Evolutionary conservation across 2,113 vertebrate genomes (phyloP).

Genomic region (Lanius ludovicianus): DNA sequence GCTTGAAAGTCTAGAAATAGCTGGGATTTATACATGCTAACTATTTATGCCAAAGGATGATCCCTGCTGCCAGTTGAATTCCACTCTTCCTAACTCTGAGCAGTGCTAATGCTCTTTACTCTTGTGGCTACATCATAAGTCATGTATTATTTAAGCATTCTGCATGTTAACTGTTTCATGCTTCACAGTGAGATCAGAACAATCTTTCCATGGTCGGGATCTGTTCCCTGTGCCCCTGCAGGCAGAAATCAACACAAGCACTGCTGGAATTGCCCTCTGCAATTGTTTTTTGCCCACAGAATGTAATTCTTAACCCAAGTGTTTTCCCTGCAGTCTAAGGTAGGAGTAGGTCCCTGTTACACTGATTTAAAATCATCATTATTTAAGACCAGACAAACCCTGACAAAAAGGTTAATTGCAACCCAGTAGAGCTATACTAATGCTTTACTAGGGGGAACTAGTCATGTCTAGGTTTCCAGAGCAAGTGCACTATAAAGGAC

Average conservation of each 20-base stretch:
- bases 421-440: slow-evolving; percentile 58
- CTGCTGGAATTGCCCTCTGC: slow-evolving; percentile 45
- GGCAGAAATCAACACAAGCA: not conserved
- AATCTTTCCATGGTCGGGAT: not conserved
- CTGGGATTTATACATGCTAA: not conserved
- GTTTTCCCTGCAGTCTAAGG: slow-evolving; percentile 52
- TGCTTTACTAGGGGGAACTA: slow-evolving; percentile 69
- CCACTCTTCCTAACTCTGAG: not conserved
- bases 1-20: not conserved
- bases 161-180: not conserved
- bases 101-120: not conserved
- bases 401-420: slow-evolving; percentile 76
- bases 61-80: not conserved
- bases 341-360: slow-evolving; percentile 46
- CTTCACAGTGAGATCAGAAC: not conserved
- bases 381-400: slow-evolving; percentile 65
- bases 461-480: slow-evolving; percentile 49
- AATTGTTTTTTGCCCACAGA: not conserved
- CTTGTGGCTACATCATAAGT: not conserved
- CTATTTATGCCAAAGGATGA: not conserved
- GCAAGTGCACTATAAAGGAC: slow-evolving; percentile 46
- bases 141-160: not conserved
- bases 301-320: slow-evolving; percentile 52
- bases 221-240: not conserved
- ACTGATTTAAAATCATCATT: slow-evolving; percentile 66